Conservation (phyloP, 2,888 invertebrate species). For the Mayetiola destructor region DNA sequence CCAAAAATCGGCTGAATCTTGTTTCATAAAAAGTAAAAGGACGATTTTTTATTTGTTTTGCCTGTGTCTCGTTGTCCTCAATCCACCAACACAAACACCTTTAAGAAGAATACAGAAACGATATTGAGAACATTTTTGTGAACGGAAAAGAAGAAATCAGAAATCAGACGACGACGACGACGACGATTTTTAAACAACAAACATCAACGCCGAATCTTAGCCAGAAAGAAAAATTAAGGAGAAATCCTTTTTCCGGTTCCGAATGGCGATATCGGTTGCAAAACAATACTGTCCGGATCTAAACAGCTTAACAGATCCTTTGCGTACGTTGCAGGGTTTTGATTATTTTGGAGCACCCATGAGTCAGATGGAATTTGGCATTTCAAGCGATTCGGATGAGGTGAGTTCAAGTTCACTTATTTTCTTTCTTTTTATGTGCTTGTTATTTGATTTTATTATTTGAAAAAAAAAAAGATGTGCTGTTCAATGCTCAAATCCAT, state of each 20-base stretch:
- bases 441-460: too few relatives aligned
- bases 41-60: too few relatives aligned
- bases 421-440: too few relatives aligned
- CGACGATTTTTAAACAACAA: not conserved
- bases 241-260: constrained; percentile 17
- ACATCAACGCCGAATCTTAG: not conserved
- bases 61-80: too few relatives aligned
- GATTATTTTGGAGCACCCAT: constrained; percentile 17
- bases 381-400: constrained; percentile 10
- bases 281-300: constrained; percentile 31
- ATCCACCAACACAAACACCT: too few relatives aligned
- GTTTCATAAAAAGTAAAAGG: too few relatives aligned
- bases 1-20: too few relatives aligned
- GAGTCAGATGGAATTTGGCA: constrained; percentile 19
- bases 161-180: not conserved
- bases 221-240: too few relatives aligned
- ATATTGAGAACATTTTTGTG: not conserved
- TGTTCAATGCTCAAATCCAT: too few relatives aligned
- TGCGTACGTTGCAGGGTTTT: constrained; percentile 17
- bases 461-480: too few relatives aligned
- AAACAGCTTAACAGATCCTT: constrained; percentile 30
- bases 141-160: not conserved
- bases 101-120: too few relatives aligned
- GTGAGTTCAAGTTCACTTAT: too few relatives aligned
- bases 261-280: constrained; percentile 36